A percentile compares a stretch with the other conserved stretches of the same genome.
phyloP scores from a whole-genome alignment of 1,140 invertebrate species.

The Hycleus phaleratus region DNA sequence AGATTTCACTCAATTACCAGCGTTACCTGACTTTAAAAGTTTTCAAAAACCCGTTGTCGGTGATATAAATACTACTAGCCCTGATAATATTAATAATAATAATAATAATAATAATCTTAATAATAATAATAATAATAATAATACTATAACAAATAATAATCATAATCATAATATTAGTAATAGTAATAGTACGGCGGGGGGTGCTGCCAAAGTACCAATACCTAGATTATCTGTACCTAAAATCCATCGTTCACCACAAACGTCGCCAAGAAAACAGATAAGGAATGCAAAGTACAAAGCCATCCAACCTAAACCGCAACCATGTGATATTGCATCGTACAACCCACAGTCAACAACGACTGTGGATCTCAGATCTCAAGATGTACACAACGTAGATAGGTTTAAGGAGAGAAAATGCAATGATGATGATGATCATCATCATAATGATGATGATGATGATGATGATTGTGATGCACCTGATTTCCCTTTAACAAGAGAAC shows the following conservation, averaged over 20 bases:
- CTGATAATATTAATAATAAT: too few species aligned
- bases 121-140: too few species aligned
- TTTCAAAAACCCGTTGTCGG: constrained; percentile 32
- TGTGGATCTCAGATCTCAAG: constrained; percentile 33
- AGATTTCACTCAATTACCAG: constrained; percentile 36
- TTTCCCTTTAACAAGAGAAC: constrained; percentile 43
- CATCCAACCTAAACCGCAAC: constrained; percentile 45
- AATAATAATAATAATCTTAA: too few species aligned
- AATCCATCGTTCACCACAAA: constrained; percentile 18
- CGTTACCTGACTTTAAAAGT: constrained; percentile 42
- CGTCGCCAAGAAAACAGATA: constrained; percentile 17
- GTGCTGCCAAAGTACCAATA: constrained; percentile 27
- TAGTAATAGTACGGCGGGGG: constrained; percentile 5
- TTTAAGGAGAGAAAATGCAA: constrained; percentile 26
- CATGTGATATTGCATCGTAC: constrained; percentile 38
- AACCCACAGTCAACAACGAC: constrained; percentile 25
- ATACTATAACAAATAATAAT: not conserved
- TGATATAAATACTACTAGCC: not conserved
- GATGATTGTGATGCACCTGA: constrained; percentile 26
- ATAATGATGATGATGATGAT: not conserved
- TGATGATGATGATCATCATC: constrained; percentile 6
- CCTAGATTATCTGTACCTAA: constrained; percentile 24
- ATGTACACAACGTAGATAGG: constrained; percentile 24
- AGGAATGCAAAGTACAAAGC: constrained; percentile 43
- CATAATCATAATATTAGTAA: not conserved